Percentiles rank a stretch among this genome's conserved stretches.
phyloP scores from a whole-genome alignment of 1,140 invertebrate genomes.

The Drosophila auraria region DNA sequence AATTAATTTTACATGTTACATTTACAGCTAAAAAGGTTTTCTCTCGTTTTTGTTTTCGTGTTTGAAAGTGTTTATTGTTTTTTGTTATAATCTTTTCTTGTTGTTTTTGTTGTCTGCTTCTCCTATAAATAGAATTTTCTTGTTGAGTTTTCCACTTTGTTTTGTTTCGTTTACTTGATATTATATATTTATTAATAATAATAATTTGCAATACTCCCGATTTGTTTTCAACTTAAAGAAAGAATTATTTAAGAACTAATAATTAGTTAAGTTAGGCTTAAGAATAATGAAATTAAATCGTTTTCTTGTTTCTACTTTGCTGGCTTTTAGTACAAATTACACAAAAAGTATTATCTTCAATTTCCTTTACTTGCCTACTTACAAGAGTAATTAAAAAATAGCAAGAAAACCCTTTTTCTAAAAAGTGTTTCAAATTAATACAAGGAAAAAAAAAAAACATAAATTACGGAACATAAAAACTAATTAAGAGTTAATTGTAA shows the following conservation, averaged over 20 bases:
- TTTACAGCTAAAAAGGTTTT: slow-evolving; percentile 75
- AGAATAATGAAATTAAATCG: slow-evolving; percentile 70
- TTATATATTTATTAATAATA: slow-evolving; percentile 44
- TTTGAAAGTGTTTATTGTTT: slow-evolving; percentile 39
- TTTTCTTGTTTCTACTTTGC: slow-evolving; percentile 54
- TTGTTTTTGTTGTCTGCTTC: slow-evolving; percentile 59
- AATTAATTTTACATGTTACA: slow-evolving; percentile 77
- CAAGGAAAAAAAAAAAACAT: slow-evolving; percentile 31
- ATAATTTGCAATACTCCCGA: slow-evolving; percentile 80
- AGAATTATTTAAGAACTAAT: slow-evolving; percentile 41
- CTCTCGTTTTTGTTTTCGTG: slow-evolving; percentile 36
- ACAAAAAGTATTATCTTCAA: slow-evolving; percentile 63
- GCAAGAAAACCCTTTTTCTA: slow-evolving; percentile 29
- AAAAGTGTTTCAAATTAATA: slow-evolving; percentile 28
- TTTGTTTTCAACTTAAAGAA: slow-evolving; percentile 69
- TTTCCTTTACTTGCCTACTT: slow-evolving; percentile 66
- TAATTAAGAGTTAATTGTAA: slow-evolving; percentile 29
- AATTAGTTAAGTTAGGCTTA: slow-evolving; percentile 68
- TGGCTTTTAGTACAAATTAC: slow-evolving; percentile 51
- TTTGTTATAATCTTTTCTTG: slow-evolving; percentile 47
- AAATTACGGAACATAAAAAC: slow-evolving; percentile 32
- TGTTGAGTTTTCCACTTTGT: slow-evolving; percentile 37
- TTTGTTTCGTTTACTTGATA: slow-evolving; percentile 29
- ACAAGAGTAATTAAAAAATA: slow-evolving; percentile 44
- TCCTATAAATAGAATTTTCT: slow-evolving; percentile 52